Evolutionary conservation across 2,797 vertebrate genomes (phyloP), one percentile per base, ranked within the genome.

Genomic region (Natrix natrix): DNA sequence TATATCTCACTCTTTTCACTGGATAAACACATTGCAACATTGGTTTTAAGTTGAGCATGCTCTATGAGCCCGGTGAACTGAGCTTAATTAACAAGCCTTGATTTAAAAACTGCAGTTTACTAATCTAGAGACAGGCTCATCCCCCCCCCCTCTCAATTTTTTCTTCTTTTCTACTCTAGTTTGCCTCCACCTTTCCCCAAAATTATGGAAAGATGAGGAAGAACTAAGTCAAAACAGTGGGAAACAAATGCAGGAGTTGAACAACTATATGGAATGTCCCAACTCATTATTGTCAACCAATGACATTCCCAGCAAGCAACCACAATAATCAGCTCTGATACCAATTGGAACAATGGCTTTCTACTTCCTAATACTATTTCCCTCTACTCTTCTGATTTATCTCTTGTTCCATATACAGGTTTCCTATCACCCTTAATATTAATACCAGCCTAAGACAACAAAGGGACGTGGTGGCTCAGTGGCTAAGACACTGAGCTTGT

Each of bases 271-370:
- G n/a, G 56, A 91, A 91, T 43, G 78, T 87, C 60, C 78, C 93
- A 93, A 8, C 13, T 43, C 54, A 86, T 87, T 90, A 32, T 92
- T 91, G 22, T 86, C 57, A 26, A 54, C 8, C 74, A 57, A 59
- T 89, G 54, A 91, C 61, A n/a, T 93, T 91, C 89, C 61, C 55
- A 91, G 89, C 57, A 66, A 87, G 59, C 28, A 54, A 63, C 17
- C 28, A 4, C 54, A 52, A 52, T 83, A 48, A 57, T 86, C 52
- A 69, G 61, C n/a, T 59, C 37, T 74, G 20, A 24, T 55, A 48
- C 90, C 52, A 32, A 63, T 32, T 22, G 2, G 37, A 52, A 13
- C 48, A 26, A 26, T 17, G n/a, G 28, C 24, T 56, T 74, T 55
- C 12, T 57, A 26, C 26, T 28, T n/a, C 60, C 16, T n/a, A 60